Evolutionary conservation across 2,888 invertebrate species (phyloP).

Genomic region (Dione vanillae): DNA sequence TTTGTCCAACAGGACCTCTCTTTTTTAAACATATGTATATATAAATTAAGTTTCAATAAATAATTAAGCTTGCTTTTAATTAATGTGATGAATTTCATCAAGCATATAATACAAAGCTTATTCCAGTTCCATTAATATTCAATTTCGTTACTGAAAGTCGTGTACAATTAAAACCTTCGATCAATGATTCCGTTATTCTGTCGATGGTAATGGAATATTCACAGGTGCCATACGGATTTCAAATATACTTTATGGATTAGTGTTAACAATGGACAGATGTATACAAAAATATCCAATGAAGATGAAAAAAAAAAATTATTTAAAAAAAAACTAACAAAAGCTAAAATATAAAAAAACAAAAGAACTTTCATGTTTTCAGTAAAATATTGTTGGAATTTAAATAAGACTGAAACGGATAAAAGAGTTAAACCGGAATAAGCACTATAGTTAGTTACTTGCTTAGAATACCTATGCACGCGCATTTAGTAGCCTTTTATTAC

Average conservation of each 20-base stretch:
- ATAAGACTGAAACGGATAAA: too few species aligned
- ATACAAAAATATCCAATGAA: too few species aligned
- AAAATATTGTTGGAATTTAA: too few species aligned
- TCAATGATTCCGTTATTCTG: background rate
- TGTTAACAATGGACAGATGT: background rate
- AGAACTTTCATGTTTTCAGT: too few species aligned
- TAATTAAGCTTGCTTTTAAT: background rate
- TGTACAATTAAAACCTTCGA: constrained; percentile 4
- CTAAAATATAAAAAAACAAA: too few species aligned
- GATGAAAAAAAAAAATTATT: too few species aligned
- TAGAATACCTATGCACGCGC: too few species aligned
- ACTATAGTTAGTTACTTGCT: too few species aligned
- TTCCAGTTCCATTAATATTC: constrained; percentile 1
- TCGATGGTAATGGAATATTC: constrained; percentile 14
- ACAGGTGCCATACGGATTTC: background rate
- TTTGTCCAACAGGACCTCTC: background rate
- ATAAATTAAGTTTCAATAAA: constrained; percentile 10
- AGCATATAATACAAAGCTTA: background rate
- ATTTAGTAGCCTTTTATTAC: too few species aligned
- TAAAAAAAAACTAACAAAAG: too few species aligned
- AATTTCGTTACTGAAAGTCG: constrained; percentile 5
- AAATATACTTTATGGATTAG: constrained; percentile 7
- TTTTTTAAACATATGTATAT: background rate
- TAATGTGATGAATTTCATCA: background rate
- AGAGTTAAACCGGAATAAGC: too few species aligned